Evolutionary conservation across 2,797 vertebrate species (phyloP).

Genomic region (Cyclura pinguis): DNA sequence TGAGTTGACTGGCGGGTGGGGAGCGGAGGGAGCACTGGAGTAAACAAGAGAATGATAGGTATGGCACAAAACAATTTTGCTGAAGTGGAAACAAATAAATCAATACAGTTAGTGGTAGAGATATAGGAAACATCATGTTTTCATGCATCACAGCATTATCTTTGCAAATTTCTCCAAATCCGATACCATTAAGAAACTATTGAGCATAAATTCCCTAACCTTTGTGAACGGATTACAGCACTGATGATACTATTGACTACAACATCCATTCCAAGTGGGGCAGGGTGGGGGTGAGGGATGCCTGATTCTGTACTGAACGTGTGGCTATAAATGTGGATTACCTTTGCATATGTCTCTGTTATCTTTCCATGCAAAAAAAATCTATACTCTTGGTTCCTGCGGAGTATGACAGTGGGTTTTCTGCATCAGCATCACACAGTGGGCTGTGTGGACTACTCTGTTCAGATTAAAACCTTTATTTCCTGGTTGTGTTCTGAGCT

Average conservation of each 20-base stretch:
- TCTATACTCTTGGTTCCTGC: background rate
- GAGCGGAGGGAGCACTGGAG: background rate
- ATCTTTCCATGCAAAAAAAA: background rate
- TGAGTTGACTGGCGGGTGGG: slow-evolving; percentile 18
- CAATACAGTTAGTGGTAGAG: slow-evolving; percentile 39
- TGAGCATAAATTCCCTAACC: slow-evolving; percentile 26
- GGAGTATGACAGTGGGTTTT: background rate
- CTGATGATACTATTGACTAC: background rate
- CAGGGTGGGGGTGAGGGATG: too few species aligned
- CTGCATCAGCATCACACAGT: background rate
- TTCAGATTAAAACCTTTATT: background rate
- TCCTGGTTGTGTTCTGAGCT: background rate
- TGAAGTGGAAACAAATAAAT: slow-evolving; percentile 62
- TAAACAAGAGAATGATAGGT: slow-evolving; percentile 37
- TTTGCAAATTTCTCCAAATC: slow-evolving; percentile 47
- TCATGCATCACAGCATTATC: slow-evolving; percentile 41
- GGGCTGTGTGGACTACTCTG: background rate
- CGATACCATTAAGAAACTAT: slow-evolving; percentile 45
- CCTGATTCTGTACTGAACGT: background rate
- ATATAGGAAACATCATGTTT: slow-evolving; percentile 40
- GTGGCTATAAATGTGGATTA: background rate
- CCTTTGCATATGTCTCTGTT: background rate
- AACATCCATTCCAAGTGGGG: background rate
- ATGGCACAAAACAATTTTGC: slow-evolving; percentile 45
- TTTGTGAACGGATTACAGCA: slow-evolving; percentile 31